These are phyloP conservation scores for Epizoanthus illoricatus DNA, from an alignment of 92 coral and sea anemone species.

Conservation along the genomic window DNA sequence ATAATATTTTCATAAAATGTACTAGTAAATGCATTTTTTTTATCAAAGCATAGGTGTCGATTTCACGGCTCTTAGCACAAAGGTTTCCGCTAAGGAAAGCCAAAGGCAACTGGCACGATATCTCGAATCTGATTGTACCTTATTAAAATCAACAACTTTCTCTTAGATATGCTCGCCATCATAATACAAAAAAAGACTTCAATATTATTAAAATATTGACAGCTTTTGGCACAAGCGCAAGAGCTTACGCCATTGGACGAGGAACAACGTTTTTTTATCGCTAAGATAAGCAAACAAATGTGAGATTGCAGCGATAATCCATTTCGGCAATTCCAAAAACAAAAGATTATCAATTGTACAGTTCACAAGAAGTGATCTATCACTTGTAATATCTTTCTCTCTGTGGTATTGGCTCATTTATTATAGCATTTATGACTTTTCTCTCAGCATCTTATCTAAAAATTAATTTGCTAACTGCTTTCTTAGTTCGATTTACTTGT, in stretches of 20 bases:
- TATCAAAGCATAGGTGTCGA: too few relatives aligned
- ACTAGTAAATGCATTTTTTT: too few relatives aligned
- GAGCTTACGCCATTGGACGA: not conserved
- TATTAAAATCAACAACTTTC: too few relatives aligned
- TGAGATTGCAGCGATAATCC: slow-evolving; percentile 26
- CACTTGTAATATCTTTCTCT: slow-evolving; percentile 14
- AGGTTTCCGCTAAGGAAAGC: too few relatives aligned
- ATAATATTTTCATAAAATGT: too few relatives aligned
- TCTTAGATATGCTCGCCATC: too few relatives aligned
- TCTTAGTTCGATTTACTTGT: slow-evolving; percentile 3
- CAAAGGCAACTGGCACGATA: too few relatives aligned
- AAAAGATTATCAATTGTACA: slow-evolving; percentile 36
- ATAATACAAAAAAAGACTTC: not conserved
- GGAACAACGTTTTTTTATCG: not conserved
- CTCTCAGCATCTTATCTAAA: slow-evolving; percentile 29
- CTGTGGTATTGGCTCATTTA: slow-evolving; percentile 19
- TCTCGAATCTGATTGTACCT: too few relatives aligned
- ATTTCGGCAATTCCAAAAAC: slow-evolving; percentile 30
- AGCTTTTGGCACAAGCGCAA: not conserved
- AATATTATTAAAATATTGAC: not conserved
- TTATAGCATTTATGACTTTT: slow-evolving; percentile 33
- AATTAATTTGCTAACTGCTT: slow-evolving; percentile 29
- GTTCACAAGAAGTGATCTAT: slow-evolving; percentile 33
- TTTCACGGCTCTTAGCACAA: too few relatives aligned
- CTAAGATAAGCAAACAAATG: slow-evolving; percentile 30